Percentiles rank a stretch among this genome's conserved stretches.
Conservation (phyloP, 92 coral and sea anemone species). For the Palythoa caribaeorum region DNA sequence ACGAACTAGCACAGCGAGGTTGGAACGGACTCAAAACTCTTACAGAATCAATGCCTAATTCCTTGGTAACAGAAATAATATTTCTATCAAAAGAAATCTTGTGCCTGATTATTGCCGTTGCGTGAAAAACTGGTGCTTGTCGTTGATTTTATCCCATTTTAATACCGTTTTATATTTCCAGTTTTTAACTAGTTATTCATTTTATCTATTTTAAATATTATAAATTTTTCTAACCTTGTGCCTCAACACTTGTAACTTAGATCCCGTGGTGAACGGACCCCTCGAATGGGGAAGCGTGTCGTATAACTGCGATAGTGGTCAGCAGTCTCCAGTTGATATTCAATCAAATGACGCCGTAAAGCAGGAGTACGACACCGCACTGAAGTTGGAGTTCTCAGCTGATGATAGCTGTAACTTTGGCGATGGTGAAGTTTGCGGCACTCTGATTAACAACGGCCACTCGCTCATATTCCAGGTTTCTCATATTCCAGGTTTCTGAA, state of each 20-base stretch:
- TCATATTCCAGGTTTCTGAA: slow-evolving; percentile 19
- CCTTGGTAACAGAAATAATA: not conserved
- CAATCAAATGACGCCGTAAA: slow-evolving; percentile 31
- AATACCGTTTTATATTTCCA: too few relatives aligned
- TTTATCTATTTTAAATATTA: not conserved
- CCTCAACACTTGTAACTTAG: not conserved
- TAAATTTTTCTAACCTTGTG: not conserved
- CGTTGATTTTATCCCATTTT: too few relatives aligned
- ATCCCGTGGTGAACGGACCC: slow-evolving; percentile 55
- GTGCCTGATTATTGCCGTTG: too few relatives aligned
- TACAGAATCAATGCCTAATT: too few relatives aligned
- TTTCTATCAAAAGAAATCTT: not conserved
- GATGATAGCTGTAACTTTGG: slow-evolving; percentile 36
- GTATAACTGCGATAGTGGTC: slow-evolving; percentile 43
- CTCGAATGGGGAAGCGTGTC: slow-evolving; percentile 61
- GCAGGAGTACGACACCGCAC: slow-evolving; percentile 35
- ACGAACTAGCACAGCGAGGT: too few relatives aligned
- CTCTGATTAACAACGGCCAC: slow-evolving; percentile 58
- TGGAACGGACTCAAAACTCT: too few relatives aligned
- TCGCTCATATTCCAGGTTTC: slow-evolving; percentile 46
- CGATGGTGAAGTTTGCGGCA: slow-evolving; percentile 59
- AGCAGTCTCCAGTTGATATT: slow-evolving; percentile 64
- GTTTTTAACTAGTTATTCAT: too few relatives aligned
- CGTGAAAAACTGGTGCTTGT: too few relatives aligned
- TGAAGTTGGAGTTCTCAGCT: slow-evolving; percentile 25